phyloP scores from a whole-genome alignment of 2,797 vertebrate genomes.

The Microcaecilia unicolor region DNA sequence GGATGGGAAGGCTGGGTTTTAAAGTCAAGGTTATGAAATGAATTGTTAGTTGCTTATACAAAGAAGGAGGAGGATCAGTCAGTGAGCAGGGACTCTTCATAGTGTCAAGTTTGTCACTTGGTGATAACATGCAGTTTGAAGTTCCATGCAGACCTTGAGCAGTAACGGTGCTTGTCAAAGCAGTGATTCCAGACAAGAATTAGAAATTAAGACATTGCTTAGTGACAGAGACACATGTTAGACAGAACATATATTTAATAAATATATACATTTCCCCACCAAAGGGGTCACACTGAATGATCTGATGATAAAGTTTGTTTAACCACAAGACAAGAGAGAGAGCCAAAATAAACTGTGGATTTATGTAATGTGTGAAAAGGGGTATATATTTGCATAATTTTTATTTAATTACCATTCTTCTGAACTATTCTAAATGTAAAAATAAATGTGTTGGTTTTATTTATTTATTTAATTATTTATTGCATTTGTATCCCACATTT shows the following conservation, averaged over 20 bases:
- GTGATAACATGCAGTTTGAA: slow-evolving; percentile 61
- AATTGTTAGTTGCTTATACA: slow-evolving; percentile 83
- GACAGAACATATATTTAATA: slow-evolving; percentile 53
- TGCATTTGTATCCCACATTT: too few relatives aligned
- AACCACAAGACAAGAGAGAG: slow-evolving; percentile 24
- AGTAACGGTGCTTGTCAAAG: slow-evolving; percentile 55
- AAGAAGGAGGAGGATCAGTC: slow-evolving; percentile 56
- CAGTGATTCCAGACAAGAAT: slow-evolving; percentile 59
- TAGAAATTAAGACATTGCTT: slow-evolving; percentile 70
- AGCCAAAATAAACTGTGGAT: slow-evolving; percentile 10
- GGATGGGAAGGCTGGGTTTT: slow-evolving; percentile 45
- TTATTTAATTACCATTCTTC: rapidly evolving
- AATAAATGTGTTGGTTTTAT: too few relatives aligned
- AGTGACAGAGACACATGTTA: slow-evolving; percentile 59
- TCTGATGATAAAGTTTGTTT: slow-evolving; percentile 54
- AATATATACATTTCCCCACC: too few relatives aligned
- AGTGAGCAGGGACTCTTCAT: slow-evolving; percentile 44
- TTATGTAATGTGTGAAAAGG: background rate
- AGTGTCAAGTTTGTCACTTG: too few relatives aligned
- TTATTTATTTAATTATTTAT: too few relatives aligned
- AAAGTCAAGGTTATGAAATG: slow-evolving; percentile 88
- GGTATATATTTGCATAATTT: background rate
- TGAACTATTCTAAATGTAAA: too few relatives aligned
- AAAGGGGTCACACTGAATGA: slow-evolving; percentile 27
- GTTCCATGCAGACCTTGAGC: slow-evolving; percentile 60